Evolutionary conservation across 2,797 vertebrate species (phyloP).

Genomic region (Ctenosaura bakeri): DNA sequence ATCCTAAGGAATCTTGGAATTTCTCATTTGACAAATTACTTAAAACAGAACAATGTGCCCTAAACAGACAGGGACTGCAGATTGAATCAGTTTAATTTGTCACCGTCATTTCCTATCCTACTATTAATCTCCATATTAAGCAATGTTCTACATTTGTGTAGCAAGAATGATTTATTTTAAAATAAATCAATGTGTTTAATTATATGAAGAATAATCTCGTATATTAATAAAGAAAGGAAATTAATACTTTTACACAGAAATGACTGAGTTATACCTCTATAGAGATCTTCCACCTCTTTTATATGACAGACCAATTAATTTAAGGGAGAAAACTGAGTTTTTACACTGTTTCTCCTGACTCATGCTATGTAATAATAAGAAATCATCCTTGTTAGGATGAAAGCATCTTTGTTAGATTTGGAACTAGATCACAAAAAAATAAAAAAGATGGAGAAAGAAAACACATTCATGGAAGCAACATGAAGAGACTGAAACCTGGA

Average conservation of each 20-base stretch:
- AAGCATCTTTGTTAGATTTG: neutral
- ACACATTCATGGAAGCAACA: too few relatives aligned
- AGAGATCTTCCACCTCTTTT: neutral
- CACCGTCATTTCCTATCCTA: too few relatives aligned
- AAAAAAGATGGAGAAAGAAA: too few relatives aligned
- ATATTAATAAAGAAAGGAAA: slow-evolving; percentile 4
- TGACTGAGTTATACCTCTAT: neutral
- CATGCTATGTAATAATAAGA: neutral
- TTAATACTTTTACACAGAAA: neutral
- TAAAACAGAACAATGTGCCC: too few relatives aligned
- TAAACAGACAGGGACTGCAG: too few relatives aligned
- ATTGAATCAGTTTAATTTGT: too few relatives aligned
- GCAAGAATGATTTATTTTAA: neutral
- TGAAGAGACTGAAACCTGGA: neutral
- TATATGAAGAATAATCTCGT: neutral
- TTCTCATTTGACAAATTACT: too few relatives aligned
- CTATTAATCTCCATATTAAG: neutral
- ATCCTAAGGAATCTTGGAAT: too few relatives aligned
- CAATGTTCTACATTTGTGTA: neutral
- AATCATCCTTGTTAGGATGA: neutral
- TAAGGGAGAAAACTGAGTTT: slow-evolving; percentile 4
- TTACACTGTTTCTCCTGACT: neutral
- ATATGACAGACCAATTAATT: neutral
- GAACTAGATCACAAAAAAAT: neutral
- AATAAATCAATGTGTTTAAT: neutral